These are phyloP conservation scores for Zygothrica quintamaculata DNA, from an alignment of 2,888 invertebrate species.

Conservation along the genomic window DNA sequence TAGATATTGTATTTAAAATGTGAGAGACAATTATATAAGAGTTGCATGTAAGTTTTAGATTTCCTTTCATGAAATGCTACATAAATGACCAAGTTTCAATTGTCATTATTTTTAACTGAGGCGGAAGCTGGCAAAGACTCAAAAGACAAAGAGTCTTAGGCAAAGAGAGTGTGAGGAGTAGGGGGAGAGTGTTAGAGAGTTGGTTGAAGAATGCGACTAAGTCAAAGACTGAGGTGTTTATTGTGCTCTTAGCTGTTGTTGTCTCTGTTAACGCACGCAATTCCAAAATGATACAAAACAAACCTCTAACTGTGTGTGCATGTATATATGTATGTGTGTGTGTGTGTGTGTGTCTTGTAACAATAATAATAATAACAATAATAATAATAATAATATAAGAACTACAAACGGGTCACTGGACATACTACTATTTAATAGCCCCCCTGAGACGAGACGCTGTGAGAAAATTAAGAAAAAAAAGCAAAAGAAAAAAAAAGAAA, in stretches of 20 bases:
- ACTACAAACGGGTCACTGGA: conserved; percentile 46
- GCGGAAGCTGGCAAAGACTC: conserved; percentile 64
- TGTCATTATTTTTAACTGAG: conserved; percentile 76
- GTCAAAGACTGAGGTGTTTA: conserved; percentile 50
- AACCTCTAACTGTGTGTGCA: conserved; percentile 13
- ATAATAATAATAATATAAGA: conserved; percentile 57
- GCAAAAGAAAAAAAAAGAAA: conserved; percentile 3
- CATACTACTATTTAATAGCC: conserved; percentile 58
- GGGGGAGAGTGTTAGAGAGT: not conserved
- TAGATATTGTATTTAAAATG: too few species aligned
- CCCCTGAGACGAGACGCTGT: conserved; percentile 55
- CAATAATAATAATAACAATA: conserved; percentile 53
- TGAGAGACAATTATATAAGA: conserved; percentile 11
- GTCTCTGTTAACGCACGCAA: conserved; percentile 48
- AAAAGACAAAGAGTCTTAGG: not conserved
- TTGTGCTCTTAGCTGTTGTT: conserved; percentile 34
- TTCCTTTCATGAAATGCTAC: conserved; percentile 48
- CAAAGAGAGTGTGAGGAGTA: not conserved
- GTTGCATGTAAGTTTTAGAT: conserved; percentile 52
- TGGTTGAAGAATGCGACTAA: conserved; percentile 40
- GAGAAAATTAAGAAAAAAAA: conserved; percentile 38
- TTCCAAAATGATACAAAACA: conserved; percentile 61
- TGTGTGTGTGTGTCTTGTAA: conserved; percentile 40
- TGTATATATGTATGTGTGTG: conserved; percentile 11
- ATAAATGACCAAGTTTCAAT: conserved; percentile 63